Evolutionary conservation across 2,113 vertebrate genomes (phyloP).

Genomic region (Tympanuchus pallidicinctus): DNA sequence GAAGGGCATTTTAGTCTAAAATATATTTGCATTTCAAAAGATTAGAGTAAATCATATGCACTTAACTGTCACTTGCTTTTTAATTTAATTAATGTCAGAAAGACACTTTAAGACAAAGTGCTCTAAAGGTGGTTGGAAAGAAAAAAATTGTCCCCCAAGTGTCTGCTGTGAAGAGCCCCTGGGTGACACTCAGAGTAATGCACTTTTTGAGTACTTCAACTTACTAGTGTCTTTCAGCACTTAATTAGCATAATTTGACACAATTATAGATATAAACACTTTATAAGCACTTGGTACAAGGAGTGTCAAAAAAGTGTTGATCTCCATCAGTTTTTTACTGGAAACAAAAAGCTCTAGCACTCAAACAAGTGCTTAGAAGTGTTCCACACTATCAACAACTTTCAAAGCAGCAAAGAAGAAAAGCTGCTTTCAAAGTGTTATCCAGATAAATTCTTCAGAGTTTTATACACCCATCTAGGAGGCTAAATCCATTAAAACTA

Average conservation of each 20-base stretch:
- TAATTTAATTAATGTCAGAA: constrained; percentile 74
- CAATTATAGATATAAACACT: constrained; percentile 81
- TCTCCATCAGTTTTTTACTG: constrained; percentile 64
- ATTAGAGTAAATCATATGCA: constrained; percentile 56
- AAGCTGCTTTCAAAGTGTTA: not conserved
- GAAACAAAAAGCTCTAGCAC: constrained; percentile 67
- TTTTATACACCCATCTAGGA: not conserved
- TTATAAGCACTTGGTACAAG: constrained; percentile 71
- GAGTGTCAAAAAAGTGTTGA: constrained; percentile 75
- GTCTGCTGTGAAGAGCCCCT: constrained; percentile 68
- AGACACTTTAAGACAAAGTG: constrained; percentile 71
- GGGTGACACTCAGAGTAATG: constrained; percentile 76
- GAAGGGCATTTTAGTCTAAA: constrained; percentile 41
- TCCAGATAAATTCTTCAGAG: not conserved
- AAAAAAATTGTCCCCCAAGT: constrained; percentile 66
- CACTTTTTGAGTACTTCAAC: constrained; percentile 77
- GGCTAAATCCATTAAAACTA: not conserved
- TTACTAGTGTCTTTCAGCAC: constrained; percentile 73
- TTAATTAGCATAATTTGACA: constrained; percentile 80
- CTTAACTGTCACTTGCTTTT: constrained; percentile 62
- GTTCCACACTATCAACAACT: constrained; percentile 43
- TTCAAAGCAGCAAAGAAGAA: constrained; percentile 9
- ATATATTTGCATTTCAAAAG: constrained; percentile 50
- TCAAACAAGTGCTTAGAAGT: constrained; percentile 57
- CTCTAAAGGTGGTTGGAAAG: constrained; percentile 53